Conservation (phyloP, 2,113 vertebrate species). For the Piaya cayana region DNA sequence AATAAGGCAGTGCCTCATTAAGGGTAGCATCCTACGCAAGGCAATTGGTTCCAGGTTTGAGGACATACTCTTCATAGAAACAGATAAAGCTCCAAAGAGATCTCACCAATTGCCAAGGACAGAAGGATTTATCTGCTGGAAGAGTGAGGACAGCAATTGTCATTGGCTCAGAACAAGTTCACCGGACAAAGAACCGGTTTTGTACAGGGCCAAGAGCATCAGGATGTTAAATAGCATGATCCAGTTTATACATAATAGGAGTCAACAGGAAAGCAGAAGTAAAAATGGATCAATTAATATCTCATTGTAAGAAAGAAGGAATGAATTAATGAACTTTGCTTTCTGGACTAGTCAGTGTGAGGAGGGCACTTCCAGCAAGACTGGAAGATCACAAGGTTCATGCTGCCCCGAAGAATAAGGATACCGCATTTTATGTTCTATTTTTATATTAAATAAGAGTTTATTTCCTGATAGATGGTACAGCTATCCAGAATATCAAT, state of each 20-base stretch:
- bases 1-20: neutral
- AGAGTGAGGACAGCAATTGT: neutral
- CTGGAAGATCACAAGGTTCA: neutral
- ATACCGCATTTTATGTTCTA: neutral
- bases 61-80: neutral
- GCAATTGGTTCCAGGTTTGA: neutral
- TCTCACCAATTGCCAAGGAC: neutral
- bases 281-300: neutral
- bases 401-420: neutral
- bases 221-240: neutral
- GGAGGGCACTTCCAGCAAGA: neutral
- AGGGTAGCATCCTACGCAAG: neutral
- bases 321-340: too few relatives aligned
- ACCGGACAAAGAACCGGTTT: neutral
- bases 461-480: neutral
- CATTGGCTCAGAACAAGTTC: neutral
- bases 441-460: neutral
- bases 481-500: neutral
- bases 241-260: neutral
- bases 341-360: neutral
- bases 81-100: neutral
- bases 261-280: neutral
- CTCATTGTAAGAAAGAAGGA: neutral
- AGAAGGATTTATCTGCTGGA: neutral
- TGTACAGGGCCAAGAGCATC: neutral